A percentile compares a stretch with the other conserved stretches of the same genome.
Conservation (phyloP, 2,113 vertebrate species). For the Sorex fumeus region DNA sequence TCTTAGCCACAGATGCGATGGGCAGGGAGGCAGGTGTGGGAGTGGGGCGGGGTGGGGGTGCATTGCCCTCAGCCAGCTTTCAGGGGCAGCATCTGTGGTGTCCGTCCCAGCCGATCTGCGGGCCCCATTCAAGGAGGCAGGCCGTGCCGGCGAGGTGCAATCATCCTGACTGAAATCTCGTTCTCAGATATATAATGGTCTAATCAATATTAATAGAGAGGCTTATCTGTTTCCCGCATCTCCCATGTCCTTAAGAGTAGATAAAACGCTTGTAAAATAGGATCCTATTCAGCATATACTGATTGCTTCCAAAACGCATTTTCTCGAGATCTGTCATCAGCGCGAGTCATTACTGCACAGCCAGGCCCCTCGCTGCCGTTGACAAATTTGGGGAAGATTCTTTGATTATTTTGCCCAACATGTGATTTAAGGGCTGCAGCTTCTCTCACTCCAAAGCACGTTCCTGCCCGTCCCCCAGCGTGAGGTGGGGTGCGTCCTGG, state of each 20-base stretch:
- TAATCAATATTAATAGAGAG: slow-evolving; percentile 87
- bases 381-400: slow-evolving; percentile 77
- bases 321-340: slow-evolving; percentile 79
- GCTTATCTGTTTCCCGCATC: slow-evolving; percentile 83
- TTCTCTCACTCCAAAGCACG: slow-evolving; percentile 43
- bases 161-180: slow-evolving; percentile 74
- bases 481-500: neutral
- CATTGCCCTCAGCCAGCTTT: neutral
- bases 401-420: slow-evolving; percentile 83
- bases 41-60: neutral
- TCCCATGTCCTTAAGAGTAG: slow-evolving; percentile 81
- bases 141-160: slow-evolving; percentile 59
- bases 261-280: slow-evolving; percentile 81
- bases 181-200: slow-evolving; percentile 81
- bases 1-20: no score
- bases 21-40: no score
- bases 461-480: neutral
- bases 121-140: slow-evolving; percentile 62
- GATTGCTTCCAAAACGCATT: slow-evolving; percentile 78
- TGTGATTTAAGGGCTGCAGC: slow-evolving; percentile 74
- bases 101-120: slow-evolving; percentile 43
- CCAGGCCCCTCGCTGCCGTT: slow-evolving; percentile 67
- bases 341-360: slow-evolving; percentile 71
- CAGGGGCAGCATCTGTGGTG: neutral
- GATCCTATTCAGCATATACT: slow-evolving; percentile 74